A percentile compares a stretch with the other conserved stretches of the same genome.
phyloP scores from a whole-genome alignment of 92 coral and sea anemone species.

The Galaxea fascicularis region DNA sequence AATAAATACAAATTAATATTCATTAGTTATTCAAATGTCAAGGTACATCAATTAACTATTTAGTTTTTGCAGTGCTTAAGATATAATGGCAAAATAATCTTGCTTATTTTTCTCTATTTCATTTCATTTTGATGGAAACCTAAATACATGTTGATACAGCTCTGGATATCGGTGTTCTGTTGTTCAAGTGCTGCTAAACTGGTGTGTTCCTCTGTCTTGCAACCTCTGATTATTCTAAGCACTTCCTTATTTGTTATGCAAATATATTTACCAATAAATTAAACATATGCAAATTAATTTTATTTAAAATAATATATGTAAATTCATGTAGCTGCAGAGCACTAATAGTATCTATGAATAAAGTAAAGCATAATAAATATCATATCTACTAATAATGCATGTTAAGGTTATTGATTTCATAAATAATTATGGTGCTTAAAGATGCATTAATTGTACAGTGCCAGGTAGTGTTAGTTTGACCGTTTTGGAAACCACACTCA shows the following conservation, averaged over 20 bases:
- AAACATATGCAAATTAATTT: neutral
- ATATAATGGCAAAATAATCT: neutral
- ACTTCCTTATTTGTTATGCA: neutral
- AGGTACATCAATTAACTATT: slow-evolving; percentile 20
- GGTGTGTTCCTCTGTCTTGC: too few species aligned
- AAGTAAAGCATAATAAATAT: neutral
- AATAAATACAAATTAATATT: neutral
- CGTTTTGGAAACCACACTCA: neutral
- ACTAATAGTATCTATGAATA: neutral
- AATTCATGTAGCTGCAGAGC: neutral
- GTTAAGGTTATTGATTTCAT: neutral
- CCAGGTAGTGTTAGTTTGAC: neutral
- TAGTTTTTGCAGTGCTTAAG: neutral
- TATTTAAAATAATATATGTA: neutral
- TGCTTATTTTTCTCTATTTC: slow-evolving; percentile 7
- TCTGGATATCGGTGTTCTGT: neutral
- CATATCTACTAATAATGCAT: neutral
- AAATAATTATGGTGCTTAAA: neutral
- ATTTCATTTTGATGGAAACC: neutral
- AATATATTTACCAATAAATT: neutral
- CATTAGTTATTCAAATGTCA: slow-evolving; percentile 30
- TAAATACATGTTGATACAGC: neutral
- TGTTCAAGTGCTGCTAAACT: neutral
- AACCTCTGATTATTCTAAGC: neutral
- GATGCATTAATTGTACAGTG: neutral